Base-by-base conservation (phyloP, 2,888 invertebrate species). In the Cistogaster globosa region DNA sequence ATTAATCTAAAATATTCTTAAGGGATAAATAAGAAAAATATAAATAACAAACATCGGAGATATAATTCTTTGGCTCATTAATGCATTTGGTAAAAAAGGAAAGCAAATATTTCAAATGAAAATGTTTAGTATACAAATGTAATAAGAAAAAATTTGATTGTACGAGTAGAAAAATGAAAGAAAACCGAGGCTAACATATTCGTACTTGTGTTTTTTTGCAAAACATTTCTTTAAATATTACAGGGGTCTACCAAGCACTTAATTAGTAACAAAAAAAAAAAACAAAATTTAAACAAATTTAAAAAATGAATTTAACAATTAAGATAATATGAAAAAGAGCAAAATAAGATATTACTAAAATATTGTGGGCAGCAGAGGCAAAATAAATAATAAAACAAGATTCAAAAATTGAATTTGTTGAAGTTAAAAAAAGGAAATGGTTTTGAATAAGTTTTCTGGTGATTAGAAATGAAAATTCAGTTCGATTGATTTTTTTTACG, bases 391-490 rank as follows among this genome's bases (percentile, higher is more conserved):
- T 38, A 81, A 58, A 48, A 38, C 36, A 65, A 75, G 58, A 48
- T 45, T 20, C 3, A 81, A 79, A 65, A 55, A 38, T 26, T 62
- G 42, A 42, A 53, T 38, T 68, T 57, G 12, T 22, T 58, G 53
- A 65, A 45, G 57, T 75, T 20, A 63, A n/a, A n/a, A 53, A 32
- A 51, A 53, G 80, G 67, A 42, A 67, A 67, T 74, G 74, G 72
- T 80, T 74, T 80, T 72, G 32, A 48, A 36, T 74, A 38, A 38
- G 45, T 83, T 74, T 26, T 55, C 53, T 74, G 20, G 77, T 82
- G 55, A 3, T 20, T 76, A 63, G 57, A 63, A 75, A 74, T 81
- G 72, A 48, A 65, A 75, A 78, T 75, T 84, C 74, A 55, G 57
- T 69, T 84, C 81, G 36, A 84, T 48, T 71, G 55, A 57, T 84